Base-by-base conservation (phyloP, 2,888 invertebrate genomes). In the Schrankia costaestrigalis region DNA sequence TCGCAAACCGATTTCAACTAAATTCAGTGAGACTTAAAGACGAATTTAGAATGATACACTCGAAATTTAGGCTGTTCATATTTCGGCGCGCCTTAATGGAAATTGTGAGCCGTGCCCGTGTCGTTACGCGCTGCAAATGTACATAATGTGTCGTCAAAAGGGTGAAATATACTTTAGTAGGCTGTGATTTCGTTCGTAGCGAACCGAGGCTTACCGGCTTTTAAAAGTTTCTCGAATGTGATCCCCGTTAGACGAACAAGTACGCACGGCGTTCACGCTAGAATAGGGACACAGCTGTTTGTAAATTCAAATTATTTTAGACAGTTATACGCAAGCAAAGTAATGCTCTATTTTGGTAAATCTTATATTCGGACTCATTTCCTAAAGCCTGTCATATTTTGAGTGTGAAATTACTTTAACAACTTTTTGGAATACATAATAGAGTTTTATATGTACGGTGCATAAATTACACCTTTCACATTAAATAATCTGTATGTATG, bases 101-200 rank as follows among this genome's bases (percentile, higher is more conserved):
- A 84, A 86, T 84, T 84, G 84, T 82, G 79, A 83, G 78, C 83
- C 82, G 78, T 71, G 82, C 84, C 85, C 75, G 79, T 77, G 81
- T 80, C 83, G 82, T 85, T 82, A 85, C 80, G 76, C 79, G 77
- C 81, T 81, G 80, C 80, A 79, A 86, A 87, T 80, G 84, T 86
- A 85, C 77, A 78, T 84, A 86, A 85, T 86, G 81, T 82, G 83
- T 86, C 85, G 82, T 85, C 84, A 85, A 85, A 86, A 82, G 86
- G 85, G 84, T 84, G 80, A 84, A 84, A 83, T 83, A 81, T 84
- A 84, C 82, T 82, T 83, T 78, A 80, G 79, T 73, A 74, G 73
- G 70, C 75, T 71, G 81, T 84, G 86, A 86, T 85, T 86, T 79
- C 61, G 71, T 79, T 75, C 73, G 66, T 67, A 65, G 64, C 63